Evolutionary conservation across 2,797 vertebrate species (phyloP), one percentile per base, ranked within the genome.

Genomic region (Chelonia mydas): DNA sequence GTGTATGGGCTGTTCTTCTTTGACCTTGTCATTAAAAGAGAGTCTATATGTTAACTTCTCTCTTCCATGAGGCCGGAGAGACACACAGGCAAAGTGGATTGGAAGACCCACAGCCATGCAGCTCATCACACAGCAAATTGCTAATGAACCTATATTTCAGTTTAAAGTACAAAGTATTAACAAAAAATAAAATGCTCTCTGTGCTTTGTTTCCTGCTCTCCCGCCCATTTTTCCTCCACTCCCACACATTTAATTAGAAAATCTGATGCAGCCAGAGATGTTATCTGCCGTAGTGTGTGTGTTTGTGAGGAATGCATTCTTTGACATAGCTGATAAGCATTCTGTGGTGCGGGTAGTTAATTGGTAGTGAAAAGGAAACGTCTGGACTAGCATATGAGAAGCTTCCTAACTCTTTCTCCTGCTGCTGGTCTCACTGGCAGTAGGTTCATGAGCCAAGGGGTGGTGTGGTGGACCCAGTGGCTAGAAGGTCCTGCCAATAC

Each of bases 261-360:
- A 97, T 97, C 93, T 94, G 94, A 97, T 93, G 85, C 88, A 97
- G 94, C 92, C 91, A 95, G 95, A 96, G 96, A 97, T 61, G 27
- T 95, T 96, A 86, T 95, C 95, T 96, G 94, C 95, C 92, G 49
- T 94, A 45, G 92, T 95, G 95, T 94, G 95, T 94, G 90, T 96
- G 87, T 97, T 97, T 97, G 97, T 97, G 76, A 95, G 92, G 93
- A 95, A 87, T 94, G 93, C 90, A 79, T 96, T 94, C 96, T 97
- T 97, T 97, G 96, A 96, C 95, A 54, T 93, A 89, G 83, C 79
- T 89, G 96, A 96, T 97, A 97, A 97, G 95, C 93, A 77, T 93
- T 92, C 95, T 97, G 45, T 97, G 93, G 97, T 97, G 95, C 97
- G 97, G 96, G 94, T 97, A 95, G 97, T 94, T 98, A 97, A 98